Percentiles rank a stretch among this genome's conserved stretches.
These are phyloP conservation scores for Pipistrellus nathusii DNA, from an alignment of 2,797 vertebrate species.

Conservation along the genomic window DNA sequence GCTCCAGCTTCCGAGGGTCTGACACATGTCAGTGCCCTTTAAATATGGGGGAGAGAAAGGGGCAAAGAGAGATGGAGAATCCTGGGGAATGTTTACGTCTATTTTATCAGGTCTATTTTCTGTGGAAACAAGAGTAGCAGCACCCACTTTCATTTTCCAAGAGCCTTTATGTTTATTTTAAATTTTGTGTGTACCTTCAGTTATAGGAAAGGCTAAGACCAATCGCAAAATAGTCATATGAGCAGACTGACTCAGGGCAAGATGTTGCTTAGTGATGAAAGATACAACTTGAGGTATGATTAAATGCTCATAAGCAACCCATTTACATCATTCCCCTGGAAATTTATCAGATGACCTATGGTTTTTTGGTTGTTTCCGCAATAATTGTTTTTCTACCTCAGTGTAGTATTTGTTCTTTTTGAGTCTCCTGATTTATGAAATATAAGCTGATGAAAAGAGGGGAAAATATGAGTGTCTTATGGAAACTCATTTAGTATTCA, in stretches of 20 bases:
- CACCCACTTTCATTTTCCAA: not conserved
- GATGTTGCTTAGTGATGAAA: not conserved
- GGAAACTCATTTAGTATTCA: conserved; percentile 52
- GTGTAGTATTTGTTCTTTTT: conserved; percentile 45
- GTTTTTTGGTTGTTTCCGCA: conserved; percentile 27
- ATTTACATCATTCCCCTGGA: not conserved
- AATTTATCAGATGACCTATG: not conserved
- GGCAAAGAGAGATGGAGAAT: not conserved
- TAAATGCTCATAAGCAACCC: not conserved
- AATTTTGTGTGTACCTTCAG: not conserved
- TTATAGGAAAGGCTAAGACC: not conserved
- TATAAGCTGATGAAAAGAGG: conserved; percentile 46
- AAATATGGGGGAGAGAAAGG: not conserved
- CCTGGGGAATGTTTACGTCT: not conserved
- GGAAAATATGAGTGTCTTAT: not conserved
- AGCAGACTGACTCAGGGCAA: not conserved
- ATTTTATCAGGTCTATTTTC: not conserved
- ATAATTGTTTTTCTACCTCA: not conserved
- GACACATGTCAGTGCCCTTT: not conserved
- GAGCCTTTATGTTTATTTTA: not conserved
- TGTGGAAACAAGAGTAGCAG: not conserved
- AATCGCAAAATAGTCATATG: not conserved
- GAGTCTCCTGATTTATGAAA: conserved; percentile 26
- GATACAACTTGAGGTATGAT: not conserved
- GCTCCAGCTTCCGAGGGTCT: not conserved